Evolutionary conservation across 2,113 vertebrate species (phyloP).

Genomic region (Istiophorus platypterus): DNA sequence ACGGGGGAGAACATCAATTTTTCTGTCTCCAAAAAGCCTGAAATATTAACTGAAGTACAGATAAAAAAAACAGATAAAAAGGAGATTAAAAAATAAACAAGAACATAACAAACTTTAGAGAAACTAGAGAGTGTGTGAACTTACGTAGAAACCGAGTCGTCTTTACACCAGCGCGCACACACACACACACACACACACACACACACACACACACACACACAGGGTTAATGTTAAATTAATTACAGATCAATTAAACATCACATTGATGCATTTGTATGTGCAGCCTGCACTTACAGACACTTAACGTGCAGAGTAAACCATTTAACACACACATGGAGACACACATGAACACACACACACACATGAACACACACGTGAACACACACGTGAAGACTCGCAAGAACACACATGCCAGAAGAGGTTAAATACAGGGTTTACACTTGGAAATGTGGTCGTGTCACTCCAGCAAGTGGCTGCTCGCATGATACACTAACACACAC

Average conservation of each 20-base stretch:
- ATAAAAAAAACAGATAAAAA: too few species aligned
- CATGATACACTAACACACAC: background rate
- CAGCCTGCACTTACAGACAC: slow-evolving; percentile 13
- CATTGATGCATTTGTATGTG: slow-evolving; percentile 8
- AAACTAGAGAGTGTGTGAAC: background rate
- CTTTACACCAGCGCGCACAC: background rate
- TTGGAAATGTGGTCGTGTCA: background rate
- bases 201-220: background rate
- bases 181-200: too few species aligned
- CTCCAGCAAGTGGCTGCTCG: background rate
- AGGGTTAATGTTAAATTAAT: slow-evolving; percentile 6
- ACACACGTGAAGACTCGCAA: background rate
- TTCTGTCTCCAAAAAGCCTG: too few species aligned
- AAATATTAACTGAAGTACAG: too few species aligned
- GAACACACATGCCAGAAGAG: background rate
- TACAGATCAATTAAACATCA: slow-evolving; percentile 19
- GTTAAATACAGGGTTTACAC: slow-evolving; percentile 3
- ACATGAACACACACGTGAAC: background rate
- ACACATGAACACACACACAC: background rate
- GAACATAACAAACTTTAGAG: background rate
- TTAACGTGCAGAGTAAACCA: background rate
- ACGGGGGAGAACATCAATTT: too few species aligned
- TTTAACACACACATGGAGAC: background rate
- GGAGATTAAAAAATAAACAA: background rate
- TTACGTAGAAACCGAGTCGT: background rate